Base-by-base conservation (phyloP, 2,888 invertebrate genomes). In the Parasteatoda lunata region DNA sequence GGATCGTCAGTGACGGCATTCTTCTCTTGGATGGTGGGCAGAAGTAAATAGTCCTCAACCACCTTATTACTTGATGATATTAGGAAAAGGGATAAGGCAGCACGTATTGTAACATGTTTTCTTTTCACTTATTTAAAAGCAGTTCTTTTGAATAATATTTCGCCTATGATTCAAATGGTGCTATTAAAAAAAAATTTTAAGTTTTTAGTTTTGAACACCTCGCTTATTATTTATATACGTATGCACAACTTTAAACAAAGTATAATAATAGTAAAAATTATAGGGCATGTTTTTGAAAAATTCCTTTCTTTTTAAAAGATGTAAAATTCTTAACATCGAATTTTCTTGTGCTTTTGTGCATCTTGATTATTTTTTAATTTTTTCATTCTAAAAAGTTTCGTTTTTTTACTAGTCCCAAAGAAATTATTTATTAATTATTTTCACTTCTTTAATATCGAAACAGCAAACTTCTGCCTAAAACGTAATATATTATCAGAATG, bases 101-200 rank as follows among this genome's bases (percentile, higher is more conserved):
- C 15, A 47, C 30, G 30, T 51, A 52, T 47, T 45, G 52, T 80
- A 77, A 86, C 70, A 71, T 65, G 73, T 84, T 86, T 66, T 80
- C 30, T 86, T 80, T 86, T 84, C 80, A 86, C 80, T 86, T 86
- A 80, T 80, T 80, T 85, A 80, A 71, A 80, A 73, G 68, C 68
- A 47, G 69, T 15, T 30, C 69, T 65, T 68, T 68, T 13, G n/a
- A 52, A 15, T 49, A n/a, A 54, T 69, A 54, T 69, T 30, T 30
- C 30, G 30, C 30, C 1, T 30, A 30, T 30, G 30, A 30, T 30
- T 30, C 30, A 30, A 30, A 30, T 30, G 2, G 30, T 2, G 30
- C 30, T 30, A 30, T 30, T 30, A 30, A 30, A 30, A 30, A 30
- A 30, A 30, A 30, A n/a, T n/a, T 30, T 30, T 30, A 0, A 30